A percentile compares a stretch with the other conserved stretches of the same genome.
Conservation (phyloP, 2,888 invertebrate genomes). For the Sympetrum striolatum region DNA sequence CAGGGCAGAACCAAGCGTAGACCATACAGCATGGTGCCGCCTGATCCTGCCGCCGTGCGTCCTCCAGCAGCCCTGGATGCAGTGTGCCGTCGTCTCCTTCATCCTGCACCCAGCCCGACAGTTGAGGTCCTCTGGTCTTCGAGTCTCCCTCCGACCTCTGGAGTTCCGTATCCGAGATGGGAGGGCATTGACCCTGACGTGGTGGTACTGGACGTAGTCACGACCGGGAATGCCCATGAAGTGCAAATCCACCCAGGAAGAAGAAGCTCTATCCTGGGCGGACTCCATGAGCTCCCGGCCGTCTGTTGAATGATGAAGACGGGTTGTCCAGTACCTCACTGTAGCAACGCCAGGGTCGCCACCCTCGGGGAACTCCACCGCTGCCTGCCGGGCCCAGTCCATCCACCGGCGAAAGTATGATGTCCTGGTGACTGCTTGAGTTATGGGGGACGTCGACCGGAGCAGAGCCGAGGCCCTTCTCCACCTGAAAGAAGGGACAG, state of each 20-base stretch:
- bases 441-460: no score
- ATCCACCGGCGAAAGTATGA: neutral
- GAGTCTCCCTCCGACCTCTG: conserved; percentile 50
- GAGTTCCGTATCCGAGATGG: conserved; percentile 52
- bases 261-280: neutral
- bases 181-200: conserved; percentile 54
- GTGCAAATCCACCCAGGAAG: conserved; percentile 49
- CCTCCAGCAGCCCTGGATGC: conserved; percentile 54
- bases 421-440: no score
- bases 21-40: conserved; percentile 54
- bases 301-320: conserved; percentile 50
- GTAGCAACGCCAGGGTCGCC: neutral
- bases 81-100: conserved; percentile 54
- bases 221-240: conserved; percentile 52
- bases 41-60: conserved; percentile 56
- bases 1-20: conserved; percentile 50
- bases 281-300: conserved; percentile 52
- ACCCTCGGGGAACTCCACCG: neutral
- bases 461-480: no score
- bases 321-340: no score
- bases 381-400: neutral
- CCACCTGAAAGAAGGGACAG: no score
- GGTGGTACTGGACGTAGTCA: conserved; percentile 54
- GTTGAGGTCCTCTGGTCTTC: no score
- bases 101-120: conserved; percentile 55